A percentile compares a stretch with the other conserved stretches of the same genome.
Conservation (phyloP, 2,888 invertebrate species). For the Aphodius sticticus region DNA sequence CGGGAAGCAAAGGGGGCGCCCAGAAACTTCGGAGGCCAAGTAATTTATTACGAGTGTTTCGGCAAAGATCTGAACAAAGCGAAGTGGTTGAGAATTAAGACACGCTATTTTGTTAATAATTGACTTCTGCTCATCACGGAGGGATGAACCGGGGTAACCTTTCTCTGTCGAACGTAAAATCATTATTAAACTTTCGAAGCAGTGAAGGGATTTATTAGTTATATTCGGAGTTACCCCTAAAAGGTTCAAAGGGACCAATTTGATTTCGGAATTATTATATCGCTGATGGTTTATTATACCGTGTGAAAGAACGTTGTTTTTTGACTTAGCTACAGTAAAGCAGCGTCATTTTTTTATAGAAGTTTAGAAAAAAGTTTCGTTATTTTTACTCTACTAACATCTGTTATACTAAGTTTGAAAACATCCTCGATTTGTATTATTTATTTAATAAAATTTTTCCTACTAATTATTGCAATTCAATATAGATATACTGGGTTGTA, state of each 20-base stretch:
- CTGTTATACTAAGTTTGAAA: too few relatives aligned
- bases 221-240: not conserved
- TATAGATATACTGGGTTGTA: too few relatives aligned
- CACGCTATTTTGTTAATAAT: constrained; percentile 19
- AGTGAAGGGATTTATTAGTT: not conserved
- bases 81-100: constrained; percentile 20
- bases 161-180: not conserved
- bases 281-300: not conserved
- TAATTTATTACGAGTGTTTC: constrained; percentile 16
- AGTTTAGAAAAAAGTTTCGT: too few relatives aligned
- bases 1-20: not conserved
- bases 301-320: not conserved
- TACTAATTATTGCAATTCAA: too few relatives aligned
- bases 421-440: too few relatives aligned
- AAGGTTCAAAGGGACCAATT: not conserved
- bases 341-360: too few relatives aligned
- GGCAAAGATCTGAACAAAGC: constrained; percentile 19
- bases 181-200: not conserved
- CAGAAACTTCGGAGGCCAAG: not conserved
- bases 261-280: not conserved
- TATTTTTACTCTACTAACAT: too few relatives aligned
- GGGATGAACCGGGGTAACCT: not conserved
- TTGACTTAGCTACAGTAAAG: too few relatives aligned
- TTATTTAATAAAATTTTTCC: too few relatives aligned
- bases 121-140: constrained; percentile 7